Evolutionary conservation across 2,888 invertebrate species (phyloP), one percentile per base, ranked within the genome.

Genomic region (Sphaerophoria rueppellii): DNA sequence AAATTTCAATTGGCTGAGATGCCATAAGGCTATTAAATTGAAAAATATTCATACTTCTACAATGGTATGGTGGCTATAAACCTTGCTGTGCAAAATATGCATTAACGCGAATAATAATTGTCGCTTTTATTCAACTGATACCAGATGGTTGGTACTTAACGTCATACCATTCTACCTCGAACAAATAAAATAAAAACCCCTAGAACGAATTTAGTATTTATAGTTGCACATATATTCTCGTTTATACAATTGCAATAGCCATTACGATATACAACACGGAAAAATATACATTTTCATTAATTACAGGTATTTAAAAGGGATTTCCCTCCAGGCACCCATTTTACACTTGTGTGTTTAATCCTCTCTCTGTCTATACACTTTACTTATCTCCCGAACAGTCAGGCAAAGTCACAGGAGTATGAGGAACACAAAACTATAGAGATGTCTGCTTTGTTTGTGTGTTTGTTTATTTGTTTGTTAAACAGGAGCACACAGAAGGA

Each of bases 261-360:
- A 32, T 40, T 58, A 48, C 12, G 43, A 63, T 63, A 63, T 61
- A 69, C 32, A 43, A 48, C 16, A 35, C 48, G 63, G 48, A 76
- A 58, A 81, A 60, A 67, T 58, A 76, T 65, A 73, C 61, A 73
- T 83, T 76, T 76, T 76, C 83, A 85, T 85, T 85, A 85, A 85
- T 85, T 85, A 85, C 83, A 80, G 83, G 80, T 72, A 80, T 76
- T 80, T 80, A 83, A 80, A 76, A 54, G 9, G 83, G 80, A 76
- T 80, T 72, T 85, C 67, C 76, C 75, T 75, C 54, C 37, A 32
- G 72, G 72, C 71, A 67, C 72, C 37, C 54, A 69, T 83, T 83
- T 70, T 79, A 75, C 67, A 65, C 71, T 69, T 46, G 34, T 76
- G 76, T 75, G 72, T 75, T 52, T 85, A 76, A 80, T 80, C 80